These are phyloP conservation scores for Fundulus diaphanus DNA, from an alignment of 2,797 vertebrate species.

Conservation along the genomic window DNA sequence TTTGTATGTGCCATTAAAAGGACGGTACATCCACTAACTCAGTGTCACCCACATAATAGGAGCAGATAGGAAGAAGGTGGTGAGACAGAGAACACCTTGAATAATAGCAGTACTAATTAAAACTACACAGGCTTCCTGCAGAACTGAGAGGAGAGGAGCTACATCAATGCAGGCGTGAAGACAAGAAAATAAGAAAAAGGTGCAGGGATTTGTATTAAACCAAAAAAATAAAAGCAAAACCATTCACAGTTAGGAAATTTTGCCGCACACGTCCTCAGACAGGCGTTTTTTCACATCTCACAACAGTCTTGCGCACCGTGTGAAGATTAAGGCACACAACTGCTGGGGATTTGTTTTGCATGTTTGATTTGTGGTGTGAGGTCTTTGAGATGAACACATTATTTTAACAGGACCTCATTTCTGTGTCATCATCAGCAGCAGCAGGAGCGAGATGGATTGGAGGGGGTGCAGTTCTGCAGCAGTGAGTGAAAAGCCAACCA, in stretches of 20 bases:
- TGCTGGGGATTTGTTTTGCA: conserved; percentile 52
- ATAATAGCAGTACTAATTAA: conserved; percentile 23
- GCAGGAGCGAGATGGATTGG: conserved; percentile 22
- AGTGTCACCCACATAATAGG: conserved; percentile 32
- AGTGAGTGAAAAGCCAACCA: conserved; percentile 24
- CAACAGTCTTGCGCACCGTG: neutral
- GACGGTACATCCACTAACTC: conserved; percentile 48
- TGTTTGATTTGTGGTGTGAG: conserved; percentile 56
- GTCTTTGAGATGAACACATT: conserved; percentile 53
- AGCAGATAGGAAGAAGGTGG: conserved; percentile 14
- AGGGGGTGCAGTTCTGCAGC: conserved; percentile 35
- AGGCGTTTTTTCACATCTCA: neutral
- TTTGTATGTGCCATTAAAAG: conserved; percentile 50
- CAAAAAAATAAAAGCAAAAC: conserved; percentile 4
- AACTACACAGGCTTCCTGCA: conserved; percentile 37
- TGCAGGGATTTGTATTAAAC: neutral
- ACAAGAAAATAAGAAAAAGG: conserved; percentile 23
- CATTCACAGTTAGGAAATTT: conserved; percentile 16
- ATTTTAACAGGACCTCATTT: conserved; percentile 61
- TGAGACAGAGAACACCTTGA: conserved; percentile 17
- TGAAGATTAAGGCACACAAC: conserved; percentile 18
- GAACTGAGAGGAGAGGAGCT: conserved; percentile 41
- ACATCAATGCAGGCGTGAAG: conserved; percentile 57
- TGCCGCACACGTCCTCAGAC: conserved; percentile 11
- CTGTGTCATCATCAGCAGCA: conserved; percentile 43